phyloP scores from a whole-genome alignment of 2,888 invertebrate species.

The Calameuta filiformis region DNA sequence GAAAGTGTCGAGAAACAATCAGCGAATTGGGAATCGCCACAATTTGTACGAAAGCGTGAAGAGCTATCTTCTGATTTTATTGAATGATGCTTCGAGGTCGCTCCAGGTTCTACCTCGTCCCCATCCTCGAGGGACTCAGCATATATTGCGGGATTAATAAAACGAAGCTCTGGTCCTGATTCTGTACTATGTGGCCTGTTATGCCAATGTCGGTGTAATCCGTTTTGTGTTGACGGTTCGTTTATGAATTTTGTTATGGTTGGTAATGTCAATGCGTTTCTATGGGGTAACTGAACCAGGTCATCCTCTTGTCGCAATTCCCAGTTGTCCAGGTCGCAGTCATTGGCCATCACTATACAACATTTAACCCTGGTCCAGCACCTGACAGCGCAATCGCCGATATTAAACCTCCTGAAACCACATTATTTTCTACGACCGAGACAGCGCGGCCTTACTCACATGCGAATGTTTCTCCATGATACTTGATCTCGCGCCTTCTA shows the following conservation, averaged over 20 bases:
- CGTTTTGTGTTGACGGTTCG: neutral
- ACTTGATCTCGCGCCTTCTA: slow-evolving; percentile 30
- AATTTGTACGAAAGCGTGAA: slow-evolving; percentile 38
- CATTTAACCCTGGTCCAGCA: slow-evolving; percentile 34
- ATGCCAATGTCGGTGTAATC: neutral
- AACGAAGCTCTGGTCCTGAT: slow-evolving; percentile 55
- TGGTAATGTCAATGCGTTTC: neutral
- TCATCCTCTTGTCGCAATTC: slow-evolving; percentile 30
- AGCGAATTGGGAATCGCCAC: slow-evolving; percentile 47
- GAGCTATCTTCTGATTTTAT: slow-evolving; percentile 27
- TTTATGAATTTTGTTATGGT: neutral
- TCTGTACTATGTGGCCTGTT: slow-evolving; percentile 4
- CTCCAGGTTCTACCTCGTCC: slow-evolving; percentile 46
- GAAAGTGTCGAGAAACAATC: slow-evolving; percentile 14
- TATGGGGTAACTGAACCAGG: neutral
- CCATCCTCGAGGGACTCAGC: slow-evolving; percentile 68
- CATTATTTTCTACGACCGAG: slow-evolving; percentile 4
- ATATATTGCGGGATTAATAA: slow-evolving; percentile 73
- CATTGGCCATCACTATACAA: slow-evolving; percentile 39
- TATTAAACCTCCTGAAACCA: neutral
- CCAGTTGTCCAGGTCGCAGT: slow-evolving; percentile 44
- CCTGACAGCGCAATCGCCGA: slow-evolving; percentile 19
- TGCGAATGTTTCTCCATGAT: slow-evolving; percentile 37
- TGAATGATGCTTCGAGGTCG: slow-evolving; percentile 34
- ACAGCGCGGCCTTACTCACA: slow-evolving; percentile 23